phyloP scores from a whole-genome alignment of 2,888 invertebrate genomes.

The Heteromyza rotundicornis region DNA sequence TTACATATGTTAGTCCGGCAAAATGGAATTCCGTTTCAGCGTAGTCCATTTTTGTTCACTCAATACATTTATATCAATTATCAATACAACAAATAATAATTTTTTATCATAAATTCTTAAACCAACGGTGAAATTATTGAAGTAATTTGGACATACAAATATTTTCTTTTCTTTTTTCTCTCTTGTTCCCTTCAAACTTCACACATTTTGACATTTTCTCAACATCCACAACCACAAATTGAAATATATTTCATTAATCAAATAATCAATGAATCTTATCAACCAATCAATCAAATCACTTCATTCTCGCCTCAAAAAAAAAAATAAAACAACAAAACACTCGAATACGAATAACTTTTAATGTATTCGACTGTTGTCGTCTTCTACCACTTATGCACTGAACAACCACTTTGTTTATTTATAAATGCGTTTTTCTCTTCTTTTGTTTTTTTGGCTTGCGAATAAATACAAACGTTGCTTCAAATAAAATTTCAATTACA shows the following conservation, averaged over 20 bases:
- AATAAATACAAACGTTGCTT: background rate
- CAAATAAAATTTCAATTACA: background rate
- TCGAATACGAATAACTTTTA: background rate
- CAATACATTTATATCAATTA: background rate
- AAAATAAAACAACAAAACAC: background rate
- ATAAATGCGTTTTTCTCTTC: constrained; percentile 8
- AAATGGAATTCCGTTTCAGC: too few relatives aligned
- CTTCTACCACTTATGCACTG: too few relatives aligned
- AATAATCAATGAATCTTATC: too few relatives aligned
- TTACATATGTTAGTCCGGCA: too few relatives aligned
- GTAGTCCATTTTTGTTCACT: background rate
- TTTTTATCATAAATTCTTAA: background rate
- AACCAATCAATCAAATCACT: background rate
- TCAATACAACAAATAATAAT: background rate
- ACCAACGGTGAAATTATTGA: constrained; percentile 33
- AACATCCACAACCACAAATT: constrained; percentile 19
- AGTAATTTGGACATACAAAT: constrained; percentile 46
- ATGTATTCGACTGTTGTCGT: too few relatives aligned
- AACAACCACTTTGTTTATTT: too few relatives aligned
- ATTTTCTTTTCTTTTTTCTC: constrained; percentile 45
- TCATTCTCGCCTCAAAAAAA: background rate
- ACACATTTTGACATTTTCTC: constrained; percentile 29
- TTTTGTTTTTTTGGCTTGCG: constrained; percentile 16
- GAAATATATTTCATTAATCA: constrained; percentile 6
- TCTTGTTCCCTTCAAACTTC: constrained; percentile 37